Conservation (phyloP, 2,797 vertebrate species). For the Fistularia tabacaria region DNA sequence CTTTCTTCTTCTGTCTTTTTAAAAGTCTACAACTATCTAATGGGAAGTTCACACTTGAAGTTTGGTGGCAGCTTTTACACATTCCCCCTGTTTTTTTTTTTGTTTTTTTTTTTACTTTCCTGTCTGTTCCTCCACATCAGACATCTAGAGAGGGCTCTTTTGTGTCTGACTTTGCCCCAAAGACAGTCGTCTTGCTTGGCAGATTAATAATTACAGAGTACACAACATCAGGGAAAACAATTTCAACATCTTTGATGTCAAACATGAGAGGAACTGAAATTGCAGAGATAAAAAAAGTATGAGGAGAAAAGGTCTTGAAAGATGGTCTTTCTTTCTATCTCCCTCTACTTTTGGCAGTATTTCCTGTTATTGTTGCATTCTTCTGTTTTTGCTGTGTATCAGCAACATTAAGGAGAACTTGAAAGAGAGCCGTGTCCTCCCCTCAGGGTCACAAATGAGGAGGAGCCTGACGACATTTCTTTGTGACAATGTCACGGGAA, state of each 20-base stretch:
- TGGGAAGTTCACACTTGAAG: conserved; percentile 66
- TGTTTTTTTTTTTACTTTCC: conserved; percentile 40
- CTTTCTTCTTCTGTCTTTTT: conserved; percentile 34
- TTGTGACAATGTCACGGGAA: neutral
- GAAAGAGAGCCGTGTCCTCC: conserved; percentile 49
- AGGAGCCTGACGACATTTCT: conserved; percentile 37
- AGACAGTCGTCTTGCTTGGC: conserved; percentile 72
- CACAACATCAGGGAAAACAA: conserved; percentile 76
- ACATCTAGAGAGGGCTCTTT: conserved; percentile 72
- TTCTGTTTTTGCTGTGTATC: conserved; percentile 60
- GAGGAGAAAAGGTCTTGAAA: conserved; percentile 70
- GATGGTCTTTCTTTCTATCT: conserved; percentile 59
- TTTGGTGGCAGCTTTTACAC: conserved; percentile 45
- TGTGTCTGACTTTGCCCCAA: conserved; percentile 75
- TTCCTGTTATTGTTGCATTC: conserved; percentile 72
- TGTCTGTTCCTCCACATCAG: conserved; percentile 67
- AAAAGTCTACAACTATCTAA: conserved; percentile 57
- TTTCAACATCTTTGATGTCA: conserved; percentile 79
- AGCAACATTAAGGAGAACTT: conserved; percentile 61
- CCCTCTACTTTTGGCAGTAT: conserved; percentile 51
- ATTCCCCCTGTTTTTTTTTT: conserved; percentile 10
- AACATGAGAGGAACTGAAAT: conserved; percentile 80
- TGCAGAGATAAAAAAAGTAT: conserved; percentile 68
- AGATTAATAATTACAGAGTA: conserved; percentile 83
- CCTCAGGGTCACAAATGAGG: conserved; percentile 44